Evolutionary conservation across 1,140 invertebrate species (phyloP), one percentile per base, ranked within the genome.

Genomic region (Microplitis demolitor): DNA sequence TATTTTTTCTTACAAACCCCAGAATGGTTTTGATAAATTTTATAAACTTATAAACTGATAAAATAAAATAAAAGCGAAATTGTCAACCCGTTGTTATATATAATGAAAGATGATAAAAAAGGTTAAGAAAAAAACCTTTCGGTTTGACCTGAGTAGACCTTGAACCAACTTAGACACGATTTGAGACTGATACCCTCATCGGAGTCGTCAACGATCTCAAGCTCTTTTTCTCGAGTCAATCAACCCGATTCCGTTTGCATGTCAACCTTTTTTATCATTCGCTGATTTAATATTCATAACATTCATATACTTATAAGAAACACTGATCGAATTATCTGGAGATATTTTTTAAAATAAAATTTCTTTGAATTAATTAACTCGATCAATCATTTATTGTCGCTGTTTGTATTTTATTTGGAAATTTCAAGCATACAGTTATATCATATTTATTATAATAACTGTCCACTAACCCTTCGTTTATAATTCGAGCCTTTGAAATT

Each of bases 131-230:
- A 76, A 76, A 78, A 76, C 61, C 66, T 66, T 70, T 69, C 66
- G 66, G 56, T 76, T 76, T 70, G 79, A 74, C 72, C 64, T 67
- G 67, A 62, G 9, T 50, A 67, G 79, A 60, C 79, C 79, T 81
- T 81, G 79, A 79, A 76, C 78, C 69, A 74, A 60, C 74, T 80
- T 76, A 74, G 34, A 61, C 11, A 45, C 39, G n/a, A 45, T 69
- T 69, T 62, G 62, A 50, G 56, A 11, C 68, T 50, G 54, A 51
- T 33, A 75, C 68, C 75, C 77, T 72, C 74, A 16, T 69, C 67
- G 51, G 31, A 35, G 54, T 51, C 50, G 54, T 16, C 66, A 69
- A 53, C 61, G 24, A 2, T 24, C 71, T 35, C 45, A 37, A 35
- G 51, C 16, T 45, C 66, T 50, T 45, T 33, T 50, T 33, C 24